Evolutionary conservation across 2,797 vertebrate species (phyloP), one percentile per base, ranked within the genome.

Genomic region (Arnoldichthys spilopterus): DNA sequence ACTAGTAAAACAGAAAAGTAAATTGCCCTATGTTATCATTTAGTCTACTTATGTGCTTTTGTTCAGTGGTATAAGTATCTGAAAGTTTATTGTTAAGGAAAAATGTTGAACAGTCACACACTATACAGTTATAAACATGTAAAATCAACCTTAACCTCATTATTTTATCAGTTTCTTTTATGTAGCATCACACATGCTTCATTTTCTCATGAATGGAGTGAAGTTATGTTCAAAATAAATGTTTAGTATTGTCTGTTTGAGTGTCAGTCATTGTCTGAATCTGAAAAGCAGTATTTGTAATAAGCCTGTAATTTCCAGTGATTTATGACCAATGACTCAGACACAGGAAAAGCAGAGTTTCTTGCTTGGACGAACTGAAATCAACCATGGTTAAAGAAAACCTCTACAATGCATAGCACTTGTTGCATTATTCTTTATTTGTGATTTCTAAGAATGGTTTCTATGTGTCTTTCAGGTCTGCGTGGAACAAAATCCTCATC

Each of bases 381-480:
- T 71, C 34, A 75, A 30, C 32, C 2, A 18, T 63, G 56, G 22
- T 70, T 13, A 32, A 32, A 32, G 45, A 45, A 45, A 34, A 74
- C 37, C 45, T 53, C 16, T 11, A 4, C 45, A 73, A 47, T 3
- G 3, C 13, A 28, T 62, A 30, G 53, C 9, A 53, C 9, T 47
- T 26, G 8, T 45, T 58, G 20, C 43, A 13, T 63, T 24, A 32
- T 47, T 28, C 28, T 13, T 15, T 56, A n/a, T 59, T 15, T 47
- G 12, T 59, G 37, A 56, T 68, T 37, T 72, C 43, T 81, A 74
- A 79, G 37, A 73, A 64, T 45, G 5, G 12, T 69, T 56, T 47
- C 24, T 82, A 16, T 72, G 74, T 83, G 51, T 83, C 28, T 30
- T 43, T 71, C 73, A 87, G 86, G 83, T 82, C 72, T 58, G 58